Evolutionary conservation across 2,888 invertebrate species (phyloP).

Genomic region (Apamea epomidion): DNA sequence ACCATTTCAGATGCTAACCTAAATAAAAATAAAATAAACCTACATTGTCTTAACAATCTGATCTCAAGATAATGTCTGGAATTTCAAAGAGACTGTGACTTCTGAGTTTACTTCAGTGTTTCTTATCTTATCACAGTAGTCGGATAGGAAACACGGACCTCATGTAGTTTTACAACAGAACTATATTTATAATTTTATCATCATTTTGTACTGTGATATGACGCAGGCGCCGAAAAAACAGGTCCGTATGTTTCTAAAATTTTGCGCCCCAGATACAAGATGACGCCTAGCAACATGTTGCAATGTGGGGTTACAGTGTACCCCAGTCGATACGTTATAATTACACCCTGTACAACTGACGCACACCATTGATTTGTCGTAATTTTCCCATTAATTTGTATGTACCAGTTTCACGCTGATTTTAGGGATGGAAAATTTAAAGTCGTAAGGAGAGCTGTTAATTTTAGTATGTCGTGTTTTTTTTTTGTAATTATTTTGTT

Average conservation of each 20-base stretch:
- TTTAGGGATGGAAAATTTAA: constrained; percentile 24
- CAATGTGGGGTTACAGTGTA: constrained; percentile 17
- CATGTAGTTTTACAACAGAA: neutral
- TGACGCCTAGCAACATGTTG: constrained; percentile 45
- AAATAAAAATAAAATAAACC: too few species aligned
- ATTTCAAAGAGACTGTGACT: neutral
- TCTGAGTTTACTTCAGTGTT: neutral
- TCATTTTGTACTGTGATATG: neutral
- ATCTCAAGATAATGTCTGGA: neutral
- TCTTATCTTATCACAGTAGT: neutral
- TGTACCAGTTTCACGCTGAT: constrained; percentile 37
- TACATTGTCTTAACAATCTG: neutral
- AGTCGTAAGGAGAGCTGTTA: neutral
- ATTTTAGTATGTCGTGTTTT: neutral
- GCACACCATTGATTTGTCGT: constrained; percentile 55
- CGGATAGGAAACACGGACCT: neutral
- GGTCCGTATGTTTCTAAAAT: constrained; percentile 24
- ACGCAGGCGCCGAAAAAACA: neutral
- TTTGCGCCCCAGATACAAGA: constrained; percentile 18
- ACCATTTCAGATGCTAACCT: neutral
- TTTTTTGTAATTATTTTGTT: neutral
- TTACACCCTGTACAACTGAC: constrained; percentile 38
- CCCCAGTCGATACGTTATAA: constrained; percentile 42
- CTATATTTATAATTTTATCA: neutral
- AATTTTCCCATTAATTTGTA: constrained; percentile 51